These are phyloP conservation scores for Nomada fabriciana DNA, from an alignment of 2,888 invertebrate genomes.

Conservation along the genomic window DNA sequence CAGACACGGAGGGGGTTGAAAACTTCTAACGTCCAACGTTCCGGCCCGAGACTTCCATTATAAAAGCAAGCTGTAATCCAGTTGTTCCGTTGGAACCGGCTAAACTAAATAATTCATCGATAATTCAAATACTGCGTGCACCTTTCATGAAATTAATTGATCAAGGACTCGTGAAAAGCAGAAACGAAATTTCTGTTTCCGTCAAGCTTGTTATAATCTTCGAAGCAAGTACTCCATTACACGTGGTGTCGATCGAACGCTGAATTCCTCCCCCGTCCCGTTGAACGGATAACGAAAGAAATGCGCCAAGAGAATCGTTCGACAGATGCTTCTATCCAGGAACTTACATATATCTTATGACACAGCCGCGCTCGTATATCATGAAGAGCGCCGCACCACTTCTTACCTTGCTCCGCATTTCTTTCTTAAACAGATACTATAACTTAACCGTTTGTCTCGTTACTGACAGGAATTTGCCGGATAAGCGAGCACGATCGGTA, in stretches of 20 bases:
- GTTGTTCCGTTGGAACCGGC: conserved; percentile 23
- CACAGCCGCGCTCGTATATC: conserved; percentile 42
- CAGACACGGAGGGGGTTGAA: background rate
- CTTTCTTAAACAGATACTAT: conserved; percentile 55
- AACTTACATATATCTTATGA: conserved; percentile 52
- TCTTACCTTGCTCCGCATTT: conserved; percentile 42
- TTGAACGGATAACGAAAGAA: conserved; percentile 48
- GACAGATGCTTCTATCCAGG: conserved; percentile 51
- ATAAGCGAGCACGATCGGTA: conserved; percentile 49
- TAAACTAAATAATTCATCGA: background rate
- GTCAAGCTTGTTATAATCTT: background rate
- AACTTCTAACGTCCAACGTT: conserved; percentile 35
- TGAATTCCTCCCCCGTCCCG: conserved; percentile 31
- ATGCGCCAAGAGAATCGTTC: conserved; percentile 42
- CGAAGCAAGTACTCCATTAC: conserved; percentile 34
- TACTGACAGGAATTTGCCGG: conserved; percentile 54
- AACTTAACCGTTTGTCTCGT: conserved; percentile 51
- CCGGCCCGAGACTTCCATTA: conserved; percentile 39
- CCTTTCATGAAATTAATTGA: too few species aligned
- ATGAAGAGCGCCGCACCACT: conserved; percentile 21
- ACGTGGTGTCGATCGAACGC: conserved; percentile 35
- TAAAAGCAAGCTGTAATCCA: conserved; percentile 27
- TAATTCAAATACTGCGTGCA: too few species aligned
- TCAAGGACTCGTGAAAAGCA: background rate
- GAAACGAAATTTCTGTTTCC: conserved; percentile 1